Conservation (phyloP, 2,888 invertebrate species). For the Suillia variegata region DNA sequence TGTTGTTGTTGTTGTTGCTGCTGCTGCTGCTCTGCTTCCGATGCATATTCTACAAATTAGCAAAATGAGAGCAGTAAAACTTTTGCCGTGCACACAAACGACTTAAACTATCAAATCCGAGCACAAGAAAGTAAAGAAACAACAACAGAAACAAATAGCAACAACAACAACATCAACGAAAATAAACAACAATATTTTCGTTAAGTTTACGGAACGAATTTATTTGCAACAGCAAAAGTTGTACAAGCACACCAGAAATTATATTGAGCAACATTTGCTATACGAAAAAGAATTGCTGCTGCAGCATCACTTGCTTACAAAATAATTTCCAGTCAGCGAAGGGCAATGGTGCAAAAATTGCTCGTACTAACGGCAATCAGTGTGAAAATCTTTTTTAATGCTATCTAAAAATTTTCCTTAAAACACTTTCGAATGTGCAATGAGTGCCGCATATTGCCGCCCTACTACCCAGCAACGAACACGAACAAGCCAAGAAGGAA, state of each 20-base stretch:
- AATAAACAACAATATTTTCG: too few species aligned
- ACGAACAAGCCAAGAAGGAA: not conserved
- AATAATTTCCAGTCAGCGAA: too few species aligned
- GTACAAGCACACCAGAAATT: not conserved
- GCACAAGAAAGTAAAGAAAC: too few species aligned
- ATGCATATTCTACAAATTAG: not conserved
- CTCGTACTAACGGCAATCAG: slow-evolving; percentile 21
- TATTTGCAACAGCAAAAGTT: not conserved
- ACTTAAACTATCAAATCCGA: too few species aligned
- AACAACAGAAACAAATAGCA: not conserved
- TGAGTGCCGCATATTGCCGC: too few species aligned
- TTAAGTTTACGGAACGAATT: not conserved
- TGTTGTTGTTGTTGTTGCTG: too few species aligned
- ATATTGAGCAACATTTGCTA: not conserved
- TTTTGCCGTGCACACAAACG: too few species aligned
- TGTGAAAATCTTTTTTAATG: slow-evolving; percentile 13
- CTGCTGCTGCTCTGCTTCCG: not conserved
- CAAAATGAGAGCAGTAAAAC: too few species aligned
- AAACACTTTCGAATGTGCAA: not conserved
- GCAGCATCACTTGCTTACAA: too few species aligned
- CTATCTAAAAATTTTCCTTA: not conserved
- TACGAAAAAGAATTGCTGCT: too few species aligned
- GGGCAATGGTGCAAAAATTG: too few species aligned
- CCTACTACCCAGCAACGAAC: too few species aligned
- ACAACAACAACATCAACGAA: not conserved